Percentiles rank a stretch among this genome's conserved stretches.
Evolutionary conservation across 1,140 invertebrate species (phyloP).

Genomic region (Zaprionus camerounensis): DNA sequence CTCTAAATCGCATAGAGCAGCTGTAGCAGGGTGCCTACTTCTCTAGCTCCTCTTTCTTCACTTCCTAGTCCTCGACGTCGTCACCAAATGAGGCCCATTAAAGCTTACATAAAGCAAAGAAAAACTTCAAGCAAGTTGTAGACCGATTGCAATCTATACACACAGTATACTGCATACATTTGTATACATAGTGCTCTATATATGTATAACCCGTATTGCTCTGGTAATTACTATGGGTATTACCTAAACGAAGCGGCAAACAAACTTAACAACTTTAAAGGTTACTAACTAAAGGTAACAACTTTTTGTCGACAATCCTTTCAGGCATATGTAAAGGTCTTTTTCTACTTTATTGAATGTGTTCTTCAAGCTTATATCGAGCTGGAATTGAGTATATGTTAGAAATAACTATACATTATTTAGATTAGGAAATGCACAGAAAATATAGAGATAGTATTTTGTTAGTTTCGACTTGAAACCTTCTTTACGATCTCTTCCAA

Average conservation of each 20-base stretch:
- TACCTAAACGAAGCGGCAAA: background rate
- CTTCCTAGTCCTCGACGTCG: background rate
- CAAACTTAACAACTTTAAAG: background rate
- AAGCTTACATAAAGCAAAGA: conserved; percentile 57
- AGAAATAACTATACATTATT: no score
- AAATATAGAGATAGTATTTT: no score
- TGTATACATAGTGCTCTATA: background rate
- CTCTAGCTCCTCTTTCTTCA: background rate
- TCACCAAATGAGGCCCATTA: conserved; percentile 42
- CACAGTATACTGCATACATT: background rate
- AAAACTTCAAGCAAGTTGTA: conserved; percentile 51
- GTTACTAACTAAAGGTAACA: background rate
- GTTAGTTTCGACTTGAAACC: no score
- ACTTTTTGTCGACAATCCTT: background rate
- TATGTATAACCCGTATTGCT: background rate
- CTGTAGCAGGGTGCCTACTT: background rate
- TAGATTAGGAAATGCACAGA: no score
- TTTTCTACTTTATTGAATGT: no score
- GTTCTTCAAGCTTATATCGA: no score
- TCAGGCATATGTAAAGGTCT: no score
- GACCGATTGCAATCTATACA: conserved; percentile 57
- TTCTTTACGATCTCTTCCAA: no score
- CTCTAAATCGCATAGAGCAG: conserved; percentile 57
- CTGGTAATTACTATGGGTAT: conserved; percentile 1
- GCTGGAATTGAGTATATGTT: no score